A percentile compares a stretch with the other conserved stretches of the same genome.
phyloP scores from a whole-genome alignment of 2,113 vertebrate genomes.

The Sylvilagus bachmani region DNA sequence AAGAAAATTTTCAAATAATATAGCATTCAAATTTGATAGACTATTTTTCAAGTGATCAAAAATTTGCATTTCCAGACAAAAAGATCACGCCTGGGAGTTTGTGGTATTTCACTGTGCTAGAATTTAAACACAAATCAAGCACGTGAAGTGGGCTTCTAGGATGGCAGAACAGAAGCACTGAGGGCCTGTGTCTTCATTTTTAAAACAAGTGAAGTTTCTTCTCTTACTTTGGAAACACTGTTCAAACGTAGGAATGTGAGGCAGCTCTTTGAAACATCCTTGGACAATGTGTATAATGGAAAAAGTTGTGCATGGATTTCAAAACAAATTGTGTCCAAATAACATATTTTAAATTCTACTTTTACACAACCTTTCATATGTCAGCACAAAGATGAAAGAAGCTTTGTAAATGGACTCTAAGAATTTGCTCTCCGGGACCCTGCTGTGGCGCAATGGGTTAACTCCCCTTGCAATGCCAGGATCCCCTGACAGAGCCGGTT shows the following conservation, averaged over 20 bases:
- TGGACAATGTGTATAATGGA: neutral
- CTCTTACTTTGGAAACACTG: rapidly evolving
- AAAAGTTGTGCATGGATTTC: no score
- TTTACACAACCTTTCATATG: no score
- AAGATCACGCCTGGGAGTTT: rapidly evolving
- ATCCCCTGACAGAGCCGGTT: no score
- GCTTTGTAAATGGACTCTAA: no score
- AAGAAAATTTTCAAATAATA: neutral
- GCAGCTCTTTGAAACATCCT: no score
- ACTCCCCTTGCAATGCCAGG: no score
- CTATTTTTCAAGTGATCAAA: neutral
- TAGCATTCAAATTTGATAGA: neutral
- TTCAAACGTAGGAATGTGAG: neutral
- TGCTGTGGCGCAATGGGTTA: no score
- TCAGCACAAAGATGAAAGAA: no score
- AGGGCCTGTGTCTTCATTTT: neutral
- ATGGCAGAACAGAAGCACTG: neutral
- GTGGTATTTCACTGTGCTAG: neutral
- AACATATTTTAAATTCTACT: no score
- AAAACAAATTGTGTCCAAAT: no score
- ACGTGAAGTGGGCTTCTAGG: no score
- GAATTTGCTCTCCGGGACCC: neutral
- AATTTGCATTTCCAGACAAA: neutral
- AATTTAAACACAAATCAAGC: neutral
- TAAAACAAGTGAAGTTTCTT: neutral